Evolutionary conservation across 2,888 invertebrate species (phyloP), one percentile per base, ranked within the genome.

Genomic region (Camptogramma bilineatum): DNA sequence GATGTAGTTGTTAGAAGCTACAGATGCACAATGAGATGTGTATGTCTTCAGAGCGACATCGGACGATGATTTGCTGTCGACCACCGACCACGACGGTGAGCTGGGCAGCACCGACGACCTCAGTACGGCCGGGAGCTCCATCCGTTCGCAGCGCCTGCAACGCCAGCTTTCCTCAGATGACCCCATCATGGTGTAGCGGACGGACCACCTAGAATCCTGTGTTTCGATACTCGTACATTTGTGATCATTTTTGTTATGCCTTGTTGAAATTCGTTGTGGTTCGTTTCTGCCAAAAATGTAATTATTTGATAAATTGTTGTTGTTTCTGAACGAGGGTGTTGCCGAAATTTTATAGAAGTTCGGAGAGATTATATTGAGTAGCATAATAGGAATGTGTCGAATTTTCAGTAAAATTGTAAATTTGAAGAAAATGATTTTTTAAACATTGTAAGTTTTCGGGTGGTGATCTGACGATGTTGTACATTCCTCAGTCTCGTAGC

Each of bases 1-100:
- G 18, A 39, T 39, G 28, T 28, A 28, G 28, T 28, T 28, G 28
- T 28, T 28, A 28, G 28, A 4, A 2, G 7, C 28, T 3, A 28
- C 28, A 28, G 28, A 28, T 28, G 28, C 28, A 28, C 28, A 28
- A 28, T 28, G 13, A 13, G 13, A 13, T 13, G 13, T 39, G 34
- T 39, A 39, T 39, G 19, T 66, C 64, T 54, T 16, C 80, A 95
- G 97, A 74, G 96, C 97, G 47, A 96, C 96, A 52, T 97, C 97
- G 0, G 98, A 98, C 86, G 98, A 98, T 85, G 98, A 98, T 87
- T 94, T 98, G 82, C 92, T 98, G 53, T 95, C 94, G 79, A 95
- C 84, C 46, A 97, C 97, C 21, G 97, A 97, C 86, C 94, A 96
- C 76, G 97, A 97, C 82, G 97, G 97, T 73, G 96, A 94, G 77